Conservation (phyloP, 1,140 invertebrate genomes). For the Archegozetes longisetosus region DNA sequence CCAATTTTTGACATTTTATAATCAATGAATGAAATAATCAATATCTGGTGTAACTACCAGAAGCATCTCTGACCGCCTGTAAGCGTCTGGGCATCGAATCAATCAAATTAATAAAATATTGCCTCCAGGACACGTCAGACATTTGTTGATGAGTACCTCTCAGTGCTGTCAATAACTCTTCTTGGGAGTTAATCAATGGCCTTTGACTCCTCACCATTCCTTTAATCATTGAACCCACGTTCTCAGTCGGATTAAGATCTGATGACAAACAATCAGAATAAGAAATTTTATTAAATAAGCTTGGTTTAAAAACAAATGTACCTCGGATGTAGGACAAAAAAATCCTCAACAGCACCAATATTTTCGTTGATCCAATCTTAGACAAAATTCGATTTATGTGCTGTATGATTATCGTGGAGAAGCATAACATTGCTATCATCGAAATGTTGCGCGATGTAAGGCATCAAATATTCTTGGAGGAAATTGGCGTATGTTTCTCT, state of each 20-base stretch:
- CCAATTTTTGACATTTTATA: too few relatives aligned
- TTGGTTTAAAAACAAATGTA: not conserved
- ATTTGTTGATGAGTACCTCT: not conserved
- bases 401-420: not conserved
- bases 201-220: not conserved
- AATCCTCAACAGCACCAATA: not conserved
- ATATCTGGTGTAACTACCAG: not conserved
- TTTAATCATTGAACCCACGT: not conserved
- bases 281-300: not conserved
- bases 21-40: too few relatives aligned
- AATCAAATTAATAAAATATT: not conserved
- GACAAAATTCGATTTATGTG: not conserved
- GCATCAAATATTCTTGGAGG: not conserved
- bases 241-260: not conserved
- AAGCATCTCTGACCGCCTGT: not conserved
- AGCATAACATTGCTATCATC: not conserved
- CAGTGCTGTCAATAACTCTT: not conserved
- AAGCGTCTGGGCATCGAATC: not conserved
- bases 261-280: not conserved
- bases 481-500: not conserved
- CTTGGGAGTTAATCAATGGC: not conserved
- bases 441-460: not conserved
- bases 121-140: not conserved
- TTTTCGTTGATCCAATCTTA: not conserved
- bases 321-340: not conserved